Conservation (phyloP, 2,888 invertebrate species). For the Meiosimyza decipiens region DNA sequence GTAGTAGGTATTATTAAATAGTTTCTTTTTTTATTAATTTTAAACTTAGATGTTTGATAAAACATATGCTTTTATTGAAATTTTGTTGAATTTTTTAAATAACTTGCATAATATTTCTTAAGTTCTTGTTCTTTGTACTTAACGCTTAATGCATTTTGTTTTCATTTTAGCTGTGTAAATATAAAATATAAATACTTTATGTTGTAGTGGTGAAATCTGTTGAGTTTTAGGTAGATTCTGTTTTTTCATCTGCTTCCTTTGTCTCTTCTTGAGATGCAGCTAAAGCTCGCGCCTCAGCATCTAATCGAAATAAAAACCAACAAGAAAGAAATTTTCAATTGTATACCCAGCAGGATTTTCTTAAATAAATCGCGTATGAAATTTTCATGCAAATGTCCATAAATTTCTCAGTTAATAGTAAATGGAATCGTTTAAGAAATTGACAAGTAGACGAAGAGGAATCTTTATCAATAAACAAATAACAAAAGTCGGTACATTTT, state of each 20-base stretch:
- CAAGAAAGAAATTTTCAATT: no score
- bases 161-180: background rate
- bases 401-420: no score
- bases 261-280: slow-evolving; percentile 49
- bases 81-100: background rate
- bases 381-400: no score
- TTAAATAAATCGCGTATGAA: no score
- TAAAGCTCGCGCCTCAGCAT: slow-evolving; percentile 59
- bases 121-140: background rate
- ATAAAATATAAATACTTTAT: background rate
- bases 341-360: no score
- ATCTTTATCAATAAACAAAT: no score
- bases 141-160: background rate
- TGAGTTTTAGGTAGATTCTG: background rate
- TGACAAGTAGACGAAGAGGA: no score
- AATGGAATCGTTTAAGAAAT: no score
- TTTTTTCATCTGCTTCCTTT: slow-evolving; percentile 16
- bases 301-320: slow-evolving; percentile 40
- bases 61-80: background rate
- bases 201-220: no score
- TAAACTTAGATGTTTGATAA: background rate
- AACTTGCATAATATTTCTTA: background rate
- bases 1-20: background rate
- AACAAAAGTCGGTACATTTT: no score
- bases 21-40: slow-evolving; percentile 7